A percentile compares a stretch with the other conserved stretches of the same genome.
phyloP scores from a whole-genome alignment of 2,113 vertebrate genomes.

The Rhodinocichla rosea region DNA sequence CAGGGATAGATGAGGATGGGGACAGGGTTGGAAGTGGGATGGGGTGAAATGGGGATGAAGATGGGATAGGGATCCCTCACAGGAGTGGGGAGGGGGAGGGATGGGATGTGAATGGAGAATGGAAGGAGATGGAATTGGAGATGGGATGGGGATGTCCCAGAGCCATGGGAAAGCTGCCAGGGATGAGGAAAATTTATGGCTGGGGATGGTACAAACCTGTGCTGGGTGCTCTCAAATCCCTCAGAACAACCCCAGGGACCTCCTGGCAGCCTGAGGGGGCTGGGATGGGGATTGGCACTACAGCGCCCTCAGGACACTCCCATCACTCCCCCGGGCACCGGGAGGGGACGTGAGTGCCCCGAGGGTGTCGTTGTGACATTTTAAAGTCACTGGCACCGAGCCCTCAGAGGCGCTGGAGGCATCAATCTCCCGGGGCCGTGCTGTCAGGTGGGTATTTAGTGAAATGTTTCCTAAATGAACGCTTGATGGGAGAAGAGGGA shows the following conservation, averaged over 20 bases:
- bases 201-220: neutral
- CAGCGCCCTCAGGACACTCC: accelerated
- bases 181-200: neutral
- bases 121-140: neutral
- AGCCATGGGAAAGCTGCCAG: neutral
- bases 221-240: neutral
- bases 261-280: neutral
- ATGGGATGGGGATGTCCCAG: neutral
- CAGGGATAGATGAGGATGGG: too few relatives aligned
- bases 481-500: constrained; percentile 38
- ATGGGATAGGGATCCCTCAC: neutral
- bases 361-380: neutral
- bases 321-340: accelerated
- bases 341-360: neutral
- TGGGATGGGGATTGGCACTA: neutral
- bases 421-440: constrained; percentile 7
- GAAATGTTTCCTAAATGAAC: constrained; percentile 15
- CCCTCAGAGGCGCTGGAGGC: neutral
- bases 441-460: constrained; percentile 48
- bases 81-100: neutral
- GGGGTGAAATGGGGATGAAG: neutral
- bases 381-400: neutral
- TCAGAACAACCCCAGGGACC: neutral
- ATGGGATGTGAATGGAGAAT: neutral
- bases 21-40: neutral